Conservation (phyloP, 2,797 vertebrate genomes). For the Ciconia nigra region DNA sequence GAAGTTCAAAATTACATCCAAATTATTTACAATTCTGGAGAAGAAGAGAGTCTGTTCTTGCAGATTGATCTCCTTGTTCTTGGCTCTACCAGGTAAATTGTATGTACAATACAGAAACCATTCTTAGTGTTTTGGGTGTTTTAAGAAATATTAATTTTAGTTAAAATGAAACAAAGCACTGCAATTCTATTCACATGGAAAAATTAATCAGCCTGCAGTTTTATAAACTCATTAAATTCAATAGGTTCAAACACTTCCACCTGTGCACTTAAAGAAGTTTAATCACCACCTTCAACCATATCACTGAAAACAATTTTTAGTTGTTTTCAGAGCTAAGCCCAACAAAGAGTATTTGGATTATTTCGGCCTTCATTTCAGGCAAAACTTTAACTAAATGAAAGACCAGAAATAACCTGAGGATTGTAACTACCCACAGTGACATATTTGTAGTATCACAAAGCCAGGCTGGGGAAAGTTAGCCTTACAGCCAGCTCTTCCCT, state of each 20-base stretch:
- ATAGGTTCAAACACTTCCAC: neutral
- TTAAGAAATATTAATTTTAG: neutral
- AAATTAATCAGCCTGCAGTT: neutral
- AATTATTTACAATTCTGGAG: neutral
- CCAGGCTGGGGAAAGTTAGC: neutral
- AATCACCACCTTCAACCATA: neutral
- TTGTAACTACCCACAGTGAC: neutral
- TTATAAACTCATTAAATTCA: neutral
- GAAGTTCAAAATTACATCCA: neutral
- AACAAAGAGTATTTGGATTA: neutral
- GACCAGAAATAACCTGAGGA: neutral
- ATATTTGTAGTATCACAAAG: neutral
- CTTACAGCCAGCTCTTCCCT: neutral
- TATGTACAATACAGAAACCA: fast-evolving
- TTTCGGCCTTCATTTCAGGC: neutral
- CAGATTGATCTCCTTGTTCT: neutral
- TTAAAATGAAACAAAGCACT: neutral
- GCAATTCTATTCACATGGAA: neutral
- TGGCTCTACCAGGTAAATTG: neutral
- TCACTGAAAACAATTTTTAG: neutral
- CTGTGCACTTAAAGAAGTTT: neutral
- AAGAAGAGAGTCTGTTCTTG: neutral
- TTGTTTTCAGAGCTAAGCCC: neutral
- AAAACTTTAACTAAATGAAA: neutral
- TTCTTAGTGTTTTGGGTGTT: neutral